phyloP scores from a whole-genome alignment of 2,113 vertebrate species.

The Crotalus horridus region DNA sequence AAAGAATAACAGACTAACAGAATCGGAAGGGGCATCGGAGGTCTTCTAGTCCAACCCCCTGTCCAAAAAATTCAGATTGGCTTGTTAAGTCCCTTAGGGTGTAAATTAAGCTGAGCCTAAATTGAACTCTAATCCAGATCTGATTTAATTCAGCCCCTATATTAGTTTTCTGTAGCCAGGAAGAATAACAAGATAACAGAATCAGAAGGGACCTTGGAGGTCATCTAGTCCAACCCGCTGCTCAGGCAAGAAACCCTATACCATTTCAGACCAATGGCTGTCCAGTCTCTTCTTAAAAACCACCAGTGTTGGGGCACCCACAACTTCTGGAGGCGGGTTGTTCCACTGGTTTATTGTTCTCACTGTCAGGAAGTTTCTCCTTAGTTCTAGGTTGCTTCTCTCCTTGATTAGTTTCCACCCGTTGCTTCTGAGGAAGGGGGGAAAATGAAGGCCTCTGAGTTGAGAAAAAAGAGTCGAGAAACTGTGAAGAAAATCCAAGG shows the following conservation, averaged over 20 bases:
- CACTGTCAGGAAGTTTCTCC: too few relatives aligned
- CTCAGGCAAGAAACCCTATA: not conserved
- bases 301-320: too few relatives aligned
- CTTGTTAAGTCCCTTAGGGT: not conserved
- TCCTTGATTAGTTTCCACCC: too few relatives aligned
- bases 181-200: not conserved
- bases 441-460: too few relatives aligned
- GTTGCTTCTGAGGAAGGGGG: too few relatives aligned
- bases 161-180: not conserved
- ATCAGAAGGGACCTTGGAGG: not conserved
- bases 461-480: too few relatives aligned
- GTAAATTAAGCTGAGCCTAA: not conserved
- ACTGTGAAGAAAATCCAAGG: too few relatives aligned
- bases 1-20: not conserved
- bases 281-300: too few relatives aligned
- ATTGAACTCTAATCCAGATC: not conserved
- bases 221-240: not conserved
- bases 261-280: too few relatives aligned
- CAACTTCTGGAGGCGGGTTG: too few relatives aligned
- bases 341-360: too few relatives aligned
- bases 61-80: not conserved
- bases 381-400: too few relatives aligned
- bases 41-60: not conserved
- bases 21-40: not conserved
- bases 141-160: not conserved